Evolutionary conservation across 2,888 invertebrate genomes (phyloP).

Genomic region (Callosobruchus maculatus): DNA sequence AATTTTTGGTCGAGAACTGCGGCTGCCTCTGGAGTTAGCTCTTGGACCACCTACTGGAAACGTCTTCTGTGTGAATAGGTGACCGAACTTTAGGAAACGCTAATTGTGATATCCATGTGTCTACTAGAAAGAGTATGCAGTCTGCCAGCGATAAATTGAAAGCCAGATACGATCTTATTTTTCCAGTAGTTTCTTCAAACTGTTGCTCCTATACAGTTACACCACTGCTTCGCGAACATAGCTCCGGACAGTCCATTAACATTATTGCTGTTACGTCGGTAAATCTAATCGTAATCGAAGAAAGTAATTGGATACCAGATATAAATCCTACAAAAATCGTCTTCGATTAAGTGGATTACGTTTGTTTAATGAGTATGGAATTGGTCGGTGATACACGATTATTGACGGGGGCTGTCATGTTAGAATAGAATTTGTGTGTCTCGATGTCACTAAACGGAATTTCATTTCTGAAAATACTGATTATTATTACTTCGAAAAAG

Average conservation of each 20-base stretch:
- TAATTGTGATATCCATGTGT: no score
- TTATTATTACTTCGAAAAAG: no score
- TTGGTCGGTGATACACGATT: background rate
- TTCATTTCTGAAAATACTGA: background rate
- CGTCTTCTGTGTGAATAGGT: no score
- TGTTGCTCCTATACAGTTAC: background rate
- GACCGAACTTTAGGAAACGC: no score
- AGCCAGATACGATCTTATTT: no score
- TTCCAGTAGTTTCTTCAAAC: no score
- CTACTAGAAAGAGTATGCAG: no score
- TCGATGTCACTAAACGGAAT: background rate
- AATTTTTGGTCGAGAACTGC: no score
- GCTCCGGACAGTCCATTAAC: conserved; percentile 19
- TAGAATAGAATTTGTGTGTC: background rate
- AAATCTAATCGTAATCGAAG: conserved; percentile 25
- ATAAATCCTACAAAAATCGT: background rate
- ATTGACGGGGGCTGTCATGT: background rate
- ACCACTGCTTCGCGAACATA: background rate
- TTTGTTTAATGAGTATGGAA: background rate
- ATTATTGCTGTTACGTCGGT: conserved; percentile 25
- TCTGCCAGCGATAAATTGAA: no score
- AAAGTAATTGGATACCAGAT: background rate
- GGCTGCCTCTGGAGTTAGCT: no score
- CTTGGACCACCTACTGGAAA: no score
- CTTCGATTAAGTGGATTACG: background rate